A percentile compares a stretch with the other conserved stretches of the same genome.
Evolutionary conservation across 2,797 vertebrate genomes (phyloP).

Genomic region (Serranus cabrilla): DNA sequence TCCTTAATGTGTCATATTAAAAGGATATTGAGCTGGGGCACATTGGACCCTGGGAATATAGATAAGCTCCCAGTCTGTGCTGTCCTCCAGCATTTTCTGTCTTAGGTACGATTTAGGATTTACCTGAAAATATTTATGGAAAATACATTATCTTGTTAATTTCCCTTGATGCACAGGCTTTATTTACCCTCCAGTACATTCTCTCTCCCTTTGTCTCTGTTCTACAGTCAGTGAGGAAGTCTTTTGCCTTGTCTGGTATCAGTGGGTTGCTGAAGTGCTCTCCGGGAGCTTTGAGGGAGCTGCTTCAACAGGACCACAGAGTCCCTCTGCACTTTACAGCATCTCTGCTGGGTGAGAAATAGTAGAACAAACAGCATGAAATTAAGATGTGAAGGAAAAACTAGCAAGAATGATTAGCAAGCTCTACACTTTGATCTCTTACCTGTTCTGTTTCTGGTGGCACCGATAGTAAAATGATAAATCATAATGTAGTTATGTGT

Average conservation of each 20-base stretch:
- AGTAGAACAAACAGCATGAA: neutral
- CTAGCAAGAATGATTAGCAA: neutral
- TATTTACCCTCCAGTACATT: neutral
- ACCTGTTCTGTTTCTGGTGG: neutral
- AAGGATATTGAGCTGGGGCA: too few relatives aligned
- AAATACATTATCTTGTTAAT: slow-evolving; percentile 18
- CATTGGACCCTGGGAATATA: too few relatives aligned
- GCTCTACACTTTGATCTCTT: neutral
- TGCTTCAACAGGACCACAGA: slow-evolving; percentile 87
- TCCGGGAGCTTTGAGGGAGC: slow-evolving; percentile 80
- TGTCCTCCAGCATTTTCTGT: neutral
- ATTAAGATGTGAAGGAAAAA: slow-evolving; percentile 13
- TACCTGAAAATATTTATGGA: slow-evolving; percentile 4
- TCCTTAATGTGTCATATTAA: too few relatives aligned
- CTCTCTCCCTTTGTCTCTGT: slow-evolving; percentile 18
- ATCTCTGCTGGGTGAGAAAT: slow-evolving; percentile 89
- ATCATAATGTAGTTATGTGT: neutral
- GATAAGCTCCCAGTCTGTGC: neutral
- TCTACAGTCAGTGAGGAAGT: slow-evolving; percentile 82
- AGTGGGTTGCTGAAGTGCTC: slow-evolving; percentile 80
- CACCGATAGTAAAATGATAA: neutral
- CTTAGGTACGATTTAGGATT: neutral
- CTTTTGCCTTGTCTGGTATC: slow-evolving; percentile 75
- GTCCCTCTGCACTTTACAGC: slow-evolving; percentile 85
- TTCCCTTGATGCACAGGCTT: slow-evolving; percentile 3